phyloP scores from a whole-genome alignment of 2,797 vertebrate genomes.

The Babyrousa celebensis region DNA sequence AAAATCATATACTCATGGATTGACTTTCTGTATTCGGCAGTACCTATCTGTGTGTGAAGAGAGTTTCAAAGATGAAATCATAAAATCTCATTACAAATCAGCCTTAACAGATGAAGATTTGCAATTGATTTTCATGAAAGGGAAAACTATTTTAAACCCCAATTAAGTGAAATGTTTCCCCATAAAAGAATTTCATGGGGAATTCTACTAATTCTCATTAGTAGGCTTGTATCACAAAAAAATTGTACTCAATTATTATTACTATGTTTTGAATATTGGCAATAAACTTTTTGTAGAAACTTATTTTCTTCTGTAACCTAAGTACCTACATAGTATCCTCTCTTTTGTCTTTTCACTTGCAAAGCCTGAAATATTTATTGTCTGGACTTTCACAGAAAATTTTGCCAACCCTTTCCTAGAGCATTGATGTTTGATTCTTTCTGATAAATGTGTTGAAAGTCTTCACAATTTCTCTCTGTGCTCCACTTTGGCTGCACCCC shows the following conservation, averaged over 20 bases:
- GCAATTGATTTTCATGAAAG: constrained; percentile 23
- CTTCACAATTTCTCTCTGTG: background rate
- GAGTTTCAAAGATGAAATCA: constrained; percentile 62
- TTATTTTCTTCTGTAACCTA: constrained; percentile 43
- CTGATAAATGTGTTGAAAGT: background rate
- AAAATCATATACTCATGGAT: background rate
- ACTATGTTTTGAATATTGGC: background rate
- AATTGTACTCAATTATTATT: background rate
- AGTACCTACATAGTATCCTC: background rate
- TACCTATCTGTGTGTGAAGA: constrained; percentile 10
- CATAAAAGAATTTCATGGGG: background rate
- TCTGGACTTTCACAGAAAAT: constrained; percentile 21
- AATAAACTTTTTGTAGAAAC: constrained; percentile 61
- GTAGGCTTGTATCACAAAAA: background rate
- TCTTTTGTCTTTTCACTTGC: background rate
- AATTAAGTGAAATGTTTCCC: constrained; percentile 27
- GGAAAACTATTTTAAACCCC: constrained; percentile 44
- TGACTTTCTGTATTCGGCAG: constrained; percentile 50
- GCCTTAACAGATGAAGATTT: constrained; percentile 50
- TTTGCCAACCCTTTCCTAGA: background rate
- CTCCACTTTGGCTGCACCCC: background rate
- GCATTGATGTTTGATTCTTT: background rate
- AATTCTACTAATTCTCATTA: background rate
- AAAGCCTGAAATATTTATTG: background rate
- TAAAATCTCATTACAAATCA: constrained; percentile 21